phyloP scores from a whole-genome alignment of 1,140 invertebrate species.

The Xylocopa sonorina region DNA sequence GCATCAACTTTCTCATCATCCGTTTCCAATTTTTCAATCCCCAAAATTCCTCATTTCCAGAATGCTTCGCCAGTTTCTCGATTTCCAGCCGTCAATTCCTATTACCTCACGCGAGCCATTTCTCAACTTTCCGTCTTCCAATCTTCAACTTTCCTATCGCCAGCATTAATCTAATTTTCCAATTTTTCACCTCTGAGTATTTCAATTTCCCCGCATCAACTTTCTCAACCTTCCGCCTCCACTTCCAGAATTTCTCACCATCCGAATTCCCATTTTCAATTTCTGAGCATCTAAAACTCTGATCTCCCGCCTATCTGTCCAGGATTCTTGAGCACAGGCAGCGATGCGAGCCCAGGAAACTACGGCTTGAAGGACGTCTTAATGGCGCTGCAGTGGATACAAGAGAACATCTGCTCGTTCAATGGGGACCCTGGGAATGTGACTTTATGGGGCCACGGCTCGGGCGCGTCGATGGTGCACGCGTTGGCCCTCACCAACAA shows the following conservation, averaged over 20 bases:
- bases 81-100: no score
- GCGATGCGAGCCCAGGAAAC: conserved; percentile 72
- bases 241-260: no score
- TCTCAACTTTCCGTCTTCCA: no score
- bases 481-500: conserved; percentile 76
- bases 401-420: conserved; percentile 82
- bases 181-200: no score
- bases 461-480: conserved; percentile 76
- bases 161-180: not conserved
- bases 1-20: no score
- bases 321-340: conserved; percentile 77
- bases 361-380: conserved; percentile 76
- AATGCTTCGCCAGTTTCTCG: no score
- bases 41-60: no score
- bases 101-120: no score
- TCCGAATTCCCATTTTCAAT: not conserved
- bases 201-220: no score
- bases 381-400: conserved; percentile 82
- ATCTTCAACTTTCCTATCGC: no score
- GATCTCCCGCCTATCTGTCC: not conserved
- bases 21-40: no score
- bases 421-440: conserved; percentile 81
- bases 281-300: not conserved
- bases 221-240: no score
- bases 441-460: conserved; percentile 80